Evolutionary conservation across 2,797 vertebrate genomes (phyloP).

Genomic region (Chlorospingus flavigularis): DNA sequence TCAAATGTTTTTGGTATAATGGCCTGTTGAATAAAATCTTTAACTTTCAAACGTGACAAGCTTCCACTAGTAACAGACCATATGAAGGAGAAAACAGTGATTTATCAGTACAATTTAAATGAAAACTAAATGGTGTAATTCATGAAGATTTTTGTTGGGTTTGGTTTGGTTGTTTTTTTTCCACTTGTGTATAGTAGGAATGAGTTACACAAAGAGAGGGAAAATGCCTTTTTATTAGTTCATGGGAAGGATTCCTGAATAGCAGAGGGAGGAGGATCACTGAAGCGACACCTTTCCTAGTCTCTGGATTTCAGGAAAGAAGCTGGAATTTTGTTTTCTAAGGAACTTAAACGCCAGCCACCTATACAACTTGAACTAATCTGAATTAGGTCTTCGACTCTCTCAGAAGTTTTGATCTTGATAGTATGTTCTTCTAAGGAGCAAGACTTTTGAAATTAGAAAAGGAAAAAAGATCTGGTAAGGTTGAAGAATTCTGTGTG

Average conservation of each 20-base stretch:
- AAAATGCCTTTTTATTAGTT: neutral
- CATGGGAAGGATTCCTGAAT: neutral
- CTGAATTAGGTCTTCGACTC: neutral
- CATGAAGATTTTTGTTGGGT: neutral
- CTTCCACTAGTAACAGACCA: neutral
- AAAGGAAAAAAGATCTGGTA: neutral
- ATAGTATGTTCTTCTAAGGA: neutral
- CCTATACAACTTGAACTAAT: neutral
- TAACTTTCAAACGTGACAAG: neutral
- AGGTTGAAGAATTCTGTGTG: neutral
- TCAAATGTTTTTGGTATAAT: neutral
- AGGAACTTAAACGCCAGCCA: neutral
- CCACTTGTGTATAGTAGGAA: neutral
- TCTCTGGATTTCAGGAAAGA: neutral
- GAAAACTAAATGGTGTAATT: neutral
- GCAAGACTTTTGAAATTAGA: neutral
- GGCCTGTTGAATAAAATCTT: neutral
- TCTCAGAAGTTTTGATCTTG: neutral
- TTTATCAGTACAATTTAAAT: neutral
- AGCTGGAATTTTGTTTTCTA: neutral
- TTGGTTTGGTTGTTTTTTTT: neutral
- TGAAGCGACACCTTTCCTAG: neutral
- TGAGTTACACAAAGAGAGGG: neutral
- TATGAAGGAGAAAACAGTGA: neutral
- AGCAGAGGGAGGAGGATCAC: neutral